phyloP scores from a whole-genome alignment of 2,113 vertebrate species.

The Emydocephalus ijimae region DNA sequence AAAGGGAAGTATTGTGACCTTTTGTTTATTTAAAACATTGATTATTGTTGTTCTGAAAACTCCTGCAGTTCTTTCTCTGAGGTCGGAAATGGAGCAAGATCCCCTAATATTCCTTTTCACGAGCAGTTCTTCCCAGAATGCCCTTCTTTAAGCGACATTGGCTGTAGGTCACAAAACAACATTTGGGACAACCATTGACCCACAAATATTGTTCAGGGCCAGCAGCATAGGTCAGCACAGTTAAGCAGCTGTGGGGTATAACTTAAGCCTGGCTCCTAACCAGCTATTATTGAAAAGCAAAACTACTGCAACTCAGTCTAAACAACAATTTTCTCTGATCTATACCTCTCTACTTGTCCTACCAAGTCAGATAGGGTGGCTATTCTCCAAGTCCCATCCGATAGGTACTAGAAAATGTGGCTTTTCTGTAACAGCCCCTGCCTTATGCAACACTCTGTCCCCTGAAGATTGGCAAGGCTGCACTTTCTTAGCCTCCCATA shows the following conservation, averaged over 20 bases:
- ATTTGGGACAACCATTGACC: neutral
- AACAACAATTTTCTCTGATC: neutral
- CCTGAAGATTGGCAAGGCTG: neutral
- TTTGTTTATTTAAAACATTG: slow-evolving; percentile 25
- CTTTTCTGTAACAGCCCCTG: too few relatives aligned
- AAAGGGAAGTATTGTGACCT: slow-evolving; percentile 18
- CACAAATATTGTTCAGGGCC: neutral
- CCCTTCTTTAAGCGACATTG: slow-evolving; percentile 21
- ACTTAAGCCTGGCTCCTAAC: neutral
- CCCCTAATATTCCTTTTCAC: slow-evolving; percentile 47
- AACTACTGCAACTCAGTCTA: neutral
- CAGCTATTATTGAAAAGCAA: neutral
- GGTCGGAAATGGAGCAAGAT: slow-evolving; percentile 48
- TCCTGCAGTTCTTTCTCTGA: slow-evolving; percentile 31
- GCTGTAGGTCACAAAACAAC: neutral
- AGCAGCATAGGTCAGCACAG: neutral
- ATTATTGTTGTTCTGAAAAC: slow-evolving; percentile 19
- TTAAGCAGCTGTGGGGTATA: neutral
- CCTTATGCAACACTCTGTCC: too few relatives aligned
- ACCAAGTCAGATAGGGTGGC: neutral
- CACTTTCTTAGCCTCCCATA: neutral
- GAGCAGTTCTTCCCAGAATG: slow-evolving; percentile 36
- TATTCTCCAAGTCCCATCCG: neutral
- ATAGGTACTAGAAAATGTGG: neutral
- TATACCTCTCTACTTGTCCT: neutral